Base-by-base conservation (phyloP, 2,797 vertebrate genomes). In the Falco columbarius region DNA sequence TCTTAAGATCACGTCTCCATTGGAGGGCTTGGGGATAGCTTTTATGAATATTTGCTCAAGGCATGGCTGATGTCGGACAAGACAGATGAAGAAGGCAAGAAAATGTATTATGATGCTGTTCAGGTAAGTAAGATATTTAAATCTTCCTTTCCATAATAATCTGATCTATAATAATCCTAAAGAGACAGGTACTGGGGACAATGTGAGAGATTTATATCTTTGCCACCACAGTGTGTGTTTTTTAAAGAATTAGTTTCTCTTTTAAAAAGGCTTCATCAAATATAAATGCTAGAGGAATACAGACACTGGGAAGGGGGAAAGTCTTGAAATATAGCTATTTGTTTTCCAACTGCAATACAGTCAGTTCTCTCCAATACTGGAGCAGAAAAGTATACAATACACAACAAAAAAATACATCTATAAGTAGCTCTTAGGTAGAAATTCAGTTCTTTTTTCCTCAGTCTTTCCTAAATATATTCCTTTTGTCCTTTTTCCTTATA, bases 31-130 rank as follows among this genome's bases (percentile, higher is more conserved):
- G 99, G 99, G n/a, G 99, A 99, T 97, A 99, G 99, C 93, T 99
- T 99, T 98, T 99, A 99, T 96, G 99, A 99, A 96, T 99, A 99
- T 97, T 98, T 99, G 97, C 98, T 99, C 42, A 99, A 99, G 98
- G 99, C 99, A 88, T 99, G 99, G 99, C 97, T 99, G 94, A 99
- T 99, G 99, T 99, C 99, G 24, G 99, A 99, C 98, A 99, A 98
- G 98, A 99, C 98, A 42, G 99, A 99, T 96, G 98, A 99, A 95
- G 99, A 99, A 83, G 99, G 98, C 89, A 99, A 98, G 98, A 99
- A 99, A 97, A 99, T 99, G 98, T 99, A 99, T 98, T 99, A 99
- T 36, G 99, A 99, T 55, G 98, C 99, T 90, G 98, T 99, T 97
- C 99, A 99, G 99, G 99, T 99, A 99, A 98, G 95, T 85, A 56